Base-by-base conservation (phyloP, 2,888 invertebrate genomes). In the Oscheius sp. region DNA sequence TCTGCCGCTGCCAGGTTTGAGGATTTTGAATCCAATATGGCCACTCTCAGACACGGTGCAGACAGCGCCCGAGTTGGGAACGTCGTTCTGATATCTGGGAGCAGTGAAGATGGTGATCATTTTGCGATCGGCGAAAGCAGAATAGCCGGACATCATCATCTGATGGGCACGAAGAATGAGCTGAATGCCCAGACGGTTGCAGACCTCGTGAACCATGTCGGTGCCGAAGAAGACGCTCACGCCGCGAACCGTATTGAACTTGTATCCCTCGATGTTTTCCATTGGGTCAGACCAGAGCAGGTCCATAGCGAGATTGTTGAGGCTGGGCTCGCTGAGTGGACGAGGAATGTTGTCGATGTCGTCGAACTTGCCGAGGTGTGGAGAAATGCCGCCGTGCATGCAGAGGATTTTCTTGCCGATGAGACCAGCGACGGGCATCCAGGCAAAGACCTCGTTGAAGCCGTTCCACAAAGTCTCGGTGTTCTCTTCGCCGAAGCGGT, bases 351-450 rank as follows among this genome's bases (percentile, higher is more conserved):
- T 23, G 2, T 23, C 50, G 29, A 52, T 52, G 50, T 25, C 15
- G 27, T 23, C 23, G 27, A 52, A 23, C 12, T 27, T 52, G 27
- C 12, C 15, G 4, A 52, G 27, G 6, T 52, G 27, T 2, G 50
- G 50, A n/a, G 50, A 52, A 31, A 52, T n/a, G 27, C 50, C 50
- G 23, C 50, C 50, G n/a, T 52, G 50, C 50, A 52, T 52, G 50
- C 50, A 52, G 10, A 61, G 61, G 45, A 61, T 61, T 34, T 37
- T 34, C 8, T 8, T 25, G 23, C 61, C 61, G 29, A 61, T 20
- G 23, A 61, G 61, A 17, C 61, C 61, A 29, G 61, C 61, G 6
- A 61, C 17, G 1, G 61, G 61, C 61, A 61, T 61, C 61, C 61
- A 61, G 25, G 20, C n/a, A 45, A 61, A 61, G n/a, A 61, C 37